A percentile compares a stretch with the other conserved stretches of the same genome.
Conservation (phyloP, 2,888 invertebrate species). For the Polydrusus pterygomalis region DNA sequence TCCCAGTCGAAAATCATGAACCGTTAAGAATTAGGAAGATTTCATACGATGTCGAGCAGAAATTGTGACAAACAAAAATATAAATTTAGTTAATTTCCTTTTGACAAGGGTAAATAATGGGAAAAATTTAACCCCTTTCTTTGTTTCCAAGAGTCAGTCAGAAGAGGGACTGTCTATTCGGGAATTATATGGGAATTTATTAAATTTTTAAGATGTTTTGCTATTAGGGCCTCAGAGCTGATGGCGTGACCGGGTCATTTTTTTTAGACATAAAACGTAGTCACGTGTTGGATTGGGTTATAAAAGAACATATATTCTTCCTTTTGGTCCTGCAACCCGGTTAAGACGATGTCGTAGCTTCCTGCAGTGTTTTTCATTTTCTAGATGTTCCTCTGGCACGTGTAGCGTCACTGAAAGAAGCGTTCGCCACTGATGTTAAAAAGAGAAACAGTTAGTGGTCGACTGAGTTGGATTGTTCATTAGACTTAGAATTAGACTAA, state of each 20-base stretch:
- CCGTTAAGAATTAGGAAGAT: conserved; percentile 59
- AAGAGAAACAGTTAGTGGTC: too few relatives aligned
- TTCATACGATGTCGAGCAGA: conserved; percentile 54
- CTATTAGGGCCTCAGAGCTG: neutral
- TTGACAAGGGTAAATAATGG: conserved; percentile 52
- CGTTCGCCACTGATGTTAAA: too few relatives aligned
- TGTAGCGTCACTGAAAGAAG: too few relatives aligned
- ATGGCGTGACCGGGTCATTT: neutral
- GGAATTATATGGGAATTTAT: neutral
- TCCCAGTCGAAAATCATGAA: conserved; percentile 60
- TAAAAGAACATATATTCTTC: too few relatives aligned
- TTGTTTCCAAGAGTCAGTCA: conserved; percentile 20
- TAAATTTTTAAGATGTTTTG: neutral
- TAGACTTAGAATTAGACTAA: too few relatives aligned
- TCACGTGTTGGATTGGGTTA: too few relatives aligned
- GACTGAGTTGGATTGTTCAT: too few relatives aligned
- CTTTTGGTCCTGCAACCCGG: too few relatives aligned
- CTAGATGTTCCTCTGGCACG: too few relatives aligned
- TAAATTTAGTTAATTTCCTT: conserved; percentile 51
- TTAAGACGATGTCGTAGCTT: too few relatives aligned
- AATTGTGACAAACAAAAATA: conserved; percentile 56
- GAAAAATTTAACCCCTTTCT: conserved; percentile 48
- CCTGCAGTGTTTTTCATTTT: too few relatives aligned
- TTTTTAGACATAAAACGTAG: too few relatives aligned
- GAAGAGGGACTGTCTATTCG: neutral